Evolutionary conservation across 2,113 vertebrate species (phyloP).

Genomic region (Callopanchax toddi): DNA sequence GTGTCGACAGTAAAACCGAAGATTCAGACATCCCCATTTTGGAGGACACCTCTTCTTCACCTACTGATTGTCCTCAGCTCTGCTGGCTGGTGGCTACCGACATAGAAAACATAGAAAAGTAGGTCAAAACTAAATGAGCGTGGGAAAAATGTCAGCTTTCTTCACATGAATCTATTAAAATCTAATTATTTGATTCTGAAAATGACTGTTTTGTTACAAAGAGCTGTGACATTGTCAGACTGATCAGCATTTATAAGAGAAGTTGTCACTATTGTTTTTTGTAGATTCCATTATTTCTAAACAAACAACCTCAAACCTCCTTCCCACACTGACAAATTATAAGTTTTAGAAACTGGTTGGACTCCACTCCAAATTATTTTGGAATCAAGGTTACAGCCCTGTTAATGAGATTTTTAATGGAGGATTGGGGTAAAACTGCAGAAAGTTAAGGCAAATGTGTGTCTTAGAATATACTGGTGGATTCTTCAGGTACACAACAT

Average conservation of each 20-base stretch:
- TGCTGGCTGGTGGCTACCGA: slow-evolving; percentile 92
- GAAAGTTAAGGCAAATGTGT: background rate
- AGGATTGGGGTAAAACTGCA: background rate
- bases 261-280: too few relatives aligned
- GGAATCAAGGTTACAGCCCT: too few relatives aligned
- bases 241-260: too few relatives aligned
- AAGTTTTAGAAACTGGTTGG: too few relatives aligned
- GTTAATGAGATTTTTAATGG: too few relatives aligned
- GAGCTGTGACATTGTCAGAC: background rate
- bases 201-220: background rate
- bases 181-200: background rate
- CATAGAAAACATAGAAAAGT: slow-evolving; percentile 96
- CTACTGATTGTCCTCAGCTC: slow-evolving; percentile 87
- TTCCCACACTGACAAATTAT: too few relatives aligned
- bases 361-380: too few relatives aligned
- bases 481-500: background rate
- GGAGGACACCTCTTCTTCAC: slow-evolving; percentile 88
- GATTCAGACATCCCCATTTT: slow-evolving; percentile 91
- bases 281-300: too few relatives aligned
- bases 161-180: background rate
- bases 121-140: slow-evolving; percentile 1
- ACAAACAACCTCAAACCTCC: too few relatives aligned
- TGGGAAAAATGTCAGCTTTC: background rate
- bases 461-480: background rate
- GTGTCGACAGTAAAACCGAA: slow-evolving; percentile 84